Evolutionary conservation across 2,888 invertebrate species (phyloP).

Genomic region (Phyto melanocephala): DNA sequence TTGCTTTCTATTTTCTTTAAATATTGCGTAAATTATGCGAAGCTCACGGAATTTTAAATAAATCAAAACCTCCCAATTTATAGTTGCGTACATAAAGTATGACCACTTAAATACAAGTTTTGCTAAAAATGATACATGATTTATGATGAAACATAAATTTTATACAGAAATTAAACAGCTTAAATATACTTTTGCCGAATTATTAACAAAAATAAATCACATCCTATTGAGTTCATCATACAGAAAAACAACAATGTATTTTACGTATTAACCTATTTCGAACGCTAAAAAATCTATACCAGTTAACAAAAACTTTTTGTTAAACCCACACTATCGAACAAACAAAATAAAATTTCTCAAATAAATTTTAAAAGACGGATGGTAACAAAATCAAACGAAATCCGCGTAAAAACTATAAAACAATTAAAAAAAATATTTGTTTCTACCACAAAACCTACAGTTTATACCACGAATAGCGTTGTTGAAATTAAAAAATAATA

Average conservation of each 20-base stretch:
- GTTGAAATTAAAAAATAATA: neutral
- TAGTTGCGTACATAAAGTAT: no score
- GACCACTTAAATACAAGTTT: neutral
- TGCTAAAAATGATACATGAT: neutral
- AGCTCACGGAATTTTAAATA: no score
- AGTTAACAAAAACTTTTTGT: neutral
- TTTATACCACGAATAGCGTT: neutral
- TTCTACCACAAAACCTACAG: conserved; percentile 13
- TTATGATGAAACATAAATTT: neutral
- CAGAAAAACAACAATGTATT: neutral
- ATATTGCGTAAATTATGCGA: no score
- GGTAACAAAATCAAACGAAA: conserved; percentile 7
- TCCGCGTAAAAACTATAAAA: conserved; percentile 31
- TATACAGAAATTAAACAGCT: neutral
- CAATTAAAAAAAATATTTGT: neutral
- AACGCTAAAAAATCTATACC: neutral
- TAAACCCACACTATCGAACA: conserved; percentile 19
- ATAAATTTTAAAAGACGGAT: neutral
- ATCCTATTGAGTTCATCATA: conserved; percentile 13
- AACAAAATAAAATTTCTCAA: conserved; percentile 28
- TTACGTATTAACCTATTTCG: conserved; percentile 19
- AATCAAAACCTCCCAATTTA: no score
- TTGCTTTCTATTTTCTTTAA: no score
- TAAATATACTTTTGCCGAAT: neutral
- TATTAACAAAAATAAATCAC: neutral